Evolutionary conservation across 2,113 vertebrate species (phyloP), one percentile per base, ranked within the genome.

Genomic region (Turdus rufiventris): DNA sequence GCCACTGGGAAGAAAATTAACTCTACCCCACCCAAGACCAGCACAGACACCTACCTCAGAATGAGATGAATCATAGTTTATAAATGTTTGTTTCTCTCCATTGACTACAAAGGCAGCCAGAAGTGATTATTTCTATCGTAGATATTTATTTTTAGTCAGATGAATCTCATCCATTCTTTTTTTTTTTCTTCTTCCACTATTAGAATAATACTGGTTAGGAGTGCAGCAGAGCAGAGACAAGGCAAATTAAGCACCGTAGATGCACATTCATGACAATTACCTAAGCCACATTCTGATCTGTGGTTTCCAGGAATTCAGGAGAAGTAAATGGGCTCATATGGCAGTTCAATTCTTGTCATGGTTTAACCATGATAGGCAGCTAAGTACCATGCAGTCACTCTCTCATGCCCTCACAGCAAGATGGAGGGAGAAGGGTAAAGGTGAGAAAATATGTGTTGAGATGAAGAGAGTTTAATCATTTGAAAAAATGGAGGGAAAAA

Each of bases 31-130:
- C n/a, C n/a, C 70, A 26, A 82, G 61, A 47, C 25, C 40, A 75
- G 47, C 40, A 56, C 31, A 54, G 25, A 61, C 84, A 85, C 23
- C 47, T 63, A 75, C 48, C 40, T 93, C 4, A 0, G 63, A 85
- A 72, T 43, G 53, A 89, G n/a, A 71, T 61, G 24, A 95, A 67
- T 96, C 81, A 91, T 56, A 72, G 36, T 48, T 65, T 63, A 40
- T 60, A 91, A 87, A 84, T 65, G 40, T 81, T 91, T 82, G 8
- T 58, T 91, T 72, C 40, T 78, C 38, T 62, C 26, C 33, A 40
- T n/a, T 77, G 34, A 78, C 43, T 84, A 63, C 56, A 89, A 89
- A 81, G 70, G 51, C 14, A 89, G 21, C 5, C 60, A 87, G 58
- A 79, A 91, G 34, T 47, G 16, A 71, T 81, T 91, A 21, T 60